Percentiles rank a stretch among this genome's conserved stretches.
phyloP scores from a whole-genome alignment of 2,113 vertebrate genomes.

The Chionomys nivalis region DNA sequence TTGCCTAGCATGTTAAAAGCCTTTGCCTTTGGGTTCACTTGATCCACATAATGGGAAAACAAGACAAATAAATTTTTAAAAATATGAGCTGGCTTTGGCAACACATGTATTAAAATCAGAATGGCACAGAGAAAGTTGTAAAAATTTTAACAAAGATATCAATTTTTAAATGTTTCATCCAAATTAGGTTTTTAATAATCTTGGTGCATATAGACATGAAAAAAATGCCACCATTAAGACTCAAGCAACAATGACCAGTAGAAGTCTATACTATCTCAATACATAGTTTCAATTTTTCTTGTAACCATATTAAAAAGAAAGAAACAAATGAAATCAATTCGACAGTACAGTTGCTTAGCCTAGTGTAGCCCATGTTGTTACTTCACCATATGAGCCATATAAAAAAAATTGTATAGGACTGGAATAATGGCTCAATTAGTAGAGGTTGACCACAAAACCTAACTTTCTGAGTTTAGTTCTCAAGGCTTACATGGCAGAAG shows the following conservation, averaged over 20 bases:
- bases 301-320: not conserved
- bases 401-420: not conserved
- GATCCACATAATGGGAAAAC: not conserved
- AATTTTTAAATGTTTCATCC: not conserved
- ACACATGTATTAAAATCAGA: not conserved
- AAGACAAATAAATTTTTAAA: not conserved
- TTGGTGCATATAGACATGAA: conserved; percentile 1
- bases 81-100: not conserved
- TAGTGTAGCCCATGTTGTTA: not conserved
- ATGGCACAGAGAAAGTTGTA: not conserved
- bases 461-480: not conserved
- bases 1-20: not conserved
- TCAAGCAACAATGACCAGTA: not conserved
- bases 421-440: not conserved
- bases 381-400: not conserved
- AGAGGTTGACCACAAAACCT: not conserved
- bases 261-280: not conserved
- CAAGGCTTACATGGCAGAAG: not conserved
- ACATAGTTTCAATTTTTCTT: not conserved
- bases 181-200: conserved; percentile 40
- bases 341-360: not conserved
- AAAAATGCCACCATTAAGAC: not conserved
- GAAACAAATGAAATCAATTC: conserved; percentile 21
- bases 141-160: not conserved
- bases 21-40: not conserved